These are phyloP conservation scores for Pseudomyrmex dendroicus DNA, from an alignment of 1,140 invertebrate species.

Conservation along the genomic window DNA sequence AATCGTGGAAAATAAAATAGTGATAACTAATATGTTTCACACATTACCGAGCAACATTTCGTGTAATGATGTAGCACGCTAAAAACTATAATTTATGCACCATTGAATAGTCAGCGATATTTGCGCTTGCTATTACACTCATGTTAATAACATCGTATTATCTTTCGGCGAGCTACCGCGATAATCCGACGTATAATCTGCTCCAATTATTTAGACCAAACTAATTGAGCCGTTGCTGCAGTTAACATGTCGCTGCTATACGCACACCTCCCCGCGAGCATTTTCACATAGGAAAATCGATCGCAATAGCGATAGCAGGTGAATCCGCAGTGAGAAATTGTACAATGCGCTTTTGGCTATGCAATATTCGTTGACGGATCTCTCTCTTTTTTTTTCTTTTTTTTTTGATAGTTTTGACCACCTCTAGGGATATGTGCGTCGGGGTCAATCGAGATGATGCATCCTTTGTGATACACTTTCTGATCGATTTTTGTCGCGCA, in stretches of 20 bases:
- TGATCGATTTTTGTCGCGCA: neutral
- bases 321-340: neutral
- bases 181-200: constrained; percentile 46
- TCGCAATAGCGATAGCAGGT: neutral
- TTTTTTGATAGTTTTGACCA: neutral
- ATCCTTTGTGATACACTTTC: neutral
- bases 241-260: constrained; percentile 30
- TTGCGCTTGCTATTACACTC: constrained; percentile 18
- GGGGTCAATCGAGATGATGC: neutral
- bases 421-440: neutral
- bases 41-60: constrained; percentile 13
- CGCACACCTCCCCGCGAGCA: neutral
- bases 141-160: constrained; percentile 43
- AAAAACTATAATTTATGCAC: constrained; percentile 42
- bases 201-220: constrained; percentile 57
- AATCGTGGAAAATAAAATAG: constrained; percentile 33
- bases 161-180: constrained; percentile 20
- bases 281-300: constrained; percentile 50
- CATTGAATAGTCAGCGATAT: constrained; percentile 41
- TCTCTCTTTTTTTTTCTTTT: neutral
- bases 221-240: constrained; percentile 52
- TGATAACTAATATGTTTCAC: constrained; percentile 34
- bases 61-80: neutral
- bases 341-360: neutral
- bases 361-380: neutral